phyloP scores from a whole-genome alignment of 2,888 invertebrate species.

The Schizaphis graminum region DNA sequence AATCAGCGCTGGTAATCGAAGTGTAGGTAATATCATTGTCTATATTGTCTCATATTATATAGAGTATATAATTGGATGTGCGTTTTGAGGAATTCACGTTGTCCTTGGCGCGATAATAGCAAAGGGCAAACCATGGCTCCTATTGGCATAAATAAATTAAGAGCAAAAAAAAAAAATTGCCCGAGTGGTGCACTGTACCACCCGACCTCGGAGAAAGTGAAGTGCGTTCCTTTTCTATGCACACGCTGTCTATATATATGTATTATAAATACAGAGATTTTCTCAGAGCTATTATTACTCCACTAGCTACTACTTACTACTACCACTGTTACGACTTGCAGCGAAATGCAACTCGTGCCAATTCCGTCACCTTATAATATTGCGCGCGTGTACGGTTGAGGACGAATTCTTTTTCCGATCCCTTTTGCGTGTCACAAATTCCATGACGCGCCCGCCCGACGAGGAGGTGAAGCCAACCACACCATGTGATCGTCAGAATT shows the following conservation, averaged over 20 bases:
- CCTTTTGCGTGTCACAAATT: constrained; percentile 22
- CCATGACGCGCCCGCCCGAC: background rate
- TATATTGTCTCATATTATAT: background rate
- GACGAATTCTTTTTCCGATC: constrained; percentile 18
- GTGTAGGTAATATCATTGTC: background rate
- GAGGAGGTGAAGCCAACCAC: background rate
- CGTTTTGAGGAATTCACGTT: constrained; percentile 3
- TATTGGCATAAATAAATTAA: constrained; percentile 44
- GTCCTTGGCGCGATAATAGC: constrained; percentile 35
- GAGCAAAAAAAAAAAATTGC: constrained; percentile 3
- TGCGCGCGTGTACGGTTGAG: background rate
- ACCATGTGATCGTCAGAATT: background rate
- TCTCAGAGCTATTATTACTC: constrained; percentile 47
- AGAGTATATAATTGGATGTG: background rate
- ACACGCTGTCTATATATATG: background rate
- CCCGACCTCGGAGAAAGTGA: constrained; percentile 40
- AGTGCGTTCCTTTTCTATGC: constrained; percentile 10
- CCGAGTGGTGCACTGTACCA: background rate
- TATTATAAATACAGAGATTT: too few species aligned
- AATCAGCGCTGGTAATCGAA: too few species aligned
- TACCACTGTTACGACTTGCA: constrained; percentile 4
- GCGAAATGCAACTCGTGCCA: constrained; percentile 36
- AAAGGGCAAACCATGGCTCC: constrained; percentile 43
- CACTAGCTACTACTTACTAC: background rate
- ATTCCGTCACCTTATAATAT: constrained; percentile 1